A percentile compares a stretch with the other conserved stretches of the same genome.
Evolutionary conservation across 1,140 invertebrate species (phyloP).

Genomic region (Chelonus insularis): DNA sequence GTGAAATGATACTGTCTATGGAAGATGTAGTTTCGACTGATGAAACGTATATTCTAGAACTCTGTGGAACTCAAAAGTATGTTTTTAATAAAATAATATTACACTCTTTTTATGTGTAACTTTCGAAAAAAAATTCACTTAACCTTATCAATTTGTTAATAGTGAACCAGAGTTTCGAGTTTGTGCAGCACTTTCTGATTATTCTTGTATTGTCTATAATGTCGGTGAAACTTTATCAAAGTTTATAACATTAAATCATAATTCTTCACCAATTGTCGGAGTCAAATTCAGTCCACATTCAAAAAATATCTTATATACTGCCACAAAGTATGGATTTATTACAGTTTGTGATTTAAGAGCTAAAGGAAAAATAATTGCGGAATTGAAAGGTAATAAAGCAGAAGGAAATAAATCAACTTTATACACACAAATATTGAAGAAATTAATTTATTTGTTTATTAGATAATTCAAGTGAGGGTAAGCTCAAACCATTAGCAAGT

Average conservation of each 20-base stretch:
- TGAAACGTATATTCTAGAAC: constrained; percentile 45
- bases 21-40: constrained; percentile 31
- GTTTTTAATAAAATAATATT: too few relatives aligned
- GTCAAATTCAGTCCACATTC: constrained; percentile 66
- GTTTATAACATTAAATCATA: constrained; percentile 49
- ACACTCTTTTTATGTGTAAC: constrained; percentile 20
- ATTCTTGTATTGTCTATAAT: constrained; percentile 53
- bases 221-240: constrained; percentile 48
- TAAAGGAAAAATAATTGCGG: constrained; percentile 59
- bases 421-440: too few relatives aligned
- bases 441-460: constrained; percentile 23
- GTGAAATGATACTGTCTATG: constrained; percentile 33
- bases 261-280: constrained; percentile 60
- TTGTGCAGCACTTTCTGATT: constrained; percentile 47
- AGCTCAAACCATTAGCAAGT: constrained; percentile 65
- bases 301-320: constrained; percentile 65
- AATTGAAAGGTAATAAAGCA: constrained; percentile 67
- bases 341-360: constrained; percentile 69
- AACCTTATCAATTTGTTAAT: constrained; percentile 3
- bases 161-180: constrained; percentile 52
- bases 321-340: constrained; percentile 64
- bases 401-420: too few relatives aligned
- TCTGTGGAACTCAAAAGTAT: constrained; percentile 47
- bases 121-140: constrained; percentile 17
- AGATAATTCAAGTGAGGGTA: constrained; percentile 58